A percentile compares a stretch with the other conserved stretches of the same genome.
phyloP scores from a whole-genome alignment of 1,140 invertebrate genomes.

The Aphelenchoides besseyi region DNA sequence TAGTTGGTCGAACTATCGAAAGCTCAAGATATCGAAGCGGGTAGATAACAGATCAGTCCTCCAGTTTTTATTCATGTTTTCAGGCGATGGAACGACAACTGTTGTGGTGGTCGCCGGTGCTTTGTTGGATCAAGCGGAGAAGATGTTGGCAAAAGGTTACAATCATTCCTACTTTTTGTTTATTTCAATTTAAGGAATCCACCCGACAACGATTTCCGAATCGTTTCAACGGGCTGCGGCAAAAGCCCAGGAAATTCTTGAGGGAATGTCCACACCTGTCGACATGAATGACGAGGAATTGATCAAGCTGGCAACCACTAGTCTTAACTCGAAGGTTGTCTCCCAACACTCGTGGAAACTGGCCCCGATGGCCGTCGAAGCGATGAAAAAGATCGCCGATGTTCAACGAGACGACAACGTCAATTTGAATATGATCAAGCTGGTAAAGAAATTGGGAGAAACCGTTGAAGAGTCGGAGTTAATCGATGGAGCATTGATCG shows the following conservation, averaged over 20 bases:
- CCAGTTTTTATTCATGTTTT: no score
- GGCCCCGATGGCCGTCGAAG: slow-evolving; percentile 93
- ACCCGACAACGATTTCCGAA: slow-evolving; percentile 94
- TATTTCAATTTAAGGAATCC: slow-evolving; percentile 71
- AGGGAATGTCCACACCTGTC: slow-evolving; percentile 79
- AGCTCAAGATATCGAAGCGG: slow-evolving; percentile 97
- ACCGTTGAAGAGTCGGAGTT: slow-evolving; percentile 94
- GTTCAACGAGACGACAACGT: slow-evolving; percentile 70
- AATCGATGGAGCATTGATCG: slow-evolving; percentile 88
- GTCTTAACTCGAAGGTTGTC: slow-evolving; percentile 96
- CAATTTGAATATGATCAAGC: slow-evolving; percentile 82
- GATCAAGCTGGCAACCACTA: slow-evolving; percentile 89
- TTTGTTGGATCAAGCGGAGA: slow-evolving; percentile 86
- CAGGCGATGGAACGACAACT: slow-evolving; percentile 96
- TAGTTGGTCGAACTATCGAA: slow-evolving; percentile 94
- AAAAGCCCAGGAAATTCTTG: slow-evolving; percentile 80
- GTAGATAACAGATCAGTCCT: no score
- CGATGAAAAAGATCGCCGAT: slow-evolving; percentile 81
- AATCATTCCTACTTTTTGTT: slow-evolving; percentile 25
- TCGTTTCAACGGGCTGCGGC: slow-evolving; percentile 84
- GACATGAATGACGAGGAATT: slow-evolving; percentile 85
- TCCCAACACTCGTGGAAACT: slow-evolving; percentile 91
- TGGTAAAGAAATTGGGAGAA: slow-evolving; percentile 85
- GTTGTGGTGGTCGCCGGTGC: slow-evolving; percentile 89
- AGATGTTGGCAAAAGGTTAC: slow-evolving; percentile 77